Percentiles rank a stretch among this genome's conserved stretches.
Conservation (phyloP, 1,140 invertebrate species). For the Diabrotica undecimpunctata region DNA sequence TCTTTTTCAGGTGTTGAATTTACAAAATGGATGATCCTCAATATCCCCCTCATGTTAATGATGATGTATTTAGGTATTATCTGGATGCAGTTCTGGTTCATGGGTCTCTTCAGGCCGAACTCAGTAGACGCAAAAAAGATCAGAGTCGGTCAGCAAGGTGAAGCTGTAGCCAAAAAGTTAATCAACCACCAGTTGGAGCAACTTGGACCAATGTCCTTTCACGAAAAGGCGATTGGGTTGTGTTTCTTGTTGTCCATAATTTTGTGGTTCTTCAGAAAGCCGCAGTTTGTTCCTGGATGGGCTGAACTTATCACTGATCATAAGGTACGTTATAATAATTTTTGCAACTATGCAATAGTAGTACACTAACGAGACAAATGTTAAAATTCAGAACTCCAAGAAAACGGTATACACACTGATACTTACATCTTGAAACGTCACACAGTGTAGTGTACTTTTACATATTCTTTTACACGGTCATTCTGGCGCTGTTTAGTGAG, state of each 20-base stretch:
- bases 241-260: conserved; percentile 76
- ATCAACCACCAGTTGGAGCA: conserved; percentile 70
- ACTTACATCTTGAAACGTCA: too few species aligned
- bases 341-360: too few species aligned
- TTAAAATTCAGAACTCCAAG: too few species aligned
- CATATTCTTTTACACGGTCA: too few species aligned
- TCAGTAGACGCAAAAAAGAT: conserved; percentile 41
- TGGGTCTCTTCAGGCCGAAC: conserved; percentile 62
- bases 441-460: too few species aligned
- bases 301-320: conserved; percentile 56
- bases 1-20: conserved; percentile 64
- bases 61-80: conserved; percentile 70
- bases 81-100: conserved; percentile 68
- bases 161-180: conserved; percentile 60
- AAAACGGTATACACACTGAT: too few species aligned
- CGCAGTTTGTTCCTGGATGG: conserved; percentile 80
- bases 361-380: too few species aligned
- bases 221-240: conserved; percentile 71
- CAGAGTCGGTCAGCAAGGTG: conserved; percentile 48
- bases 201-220: conserved; percentile 76
- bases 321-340: conserved; percentile 30
- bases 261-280: conserved; percentile 85
- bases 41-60: conserved; percentile 64
- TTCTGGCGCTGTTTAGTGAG: too few species aligned
- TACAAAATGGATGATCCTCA: conserved; percentile 70